Evolutionary conservation across 2,113 vertebrate genomes (phyloP), one percentile per base, ranked within the genome.

Genomic region (Phycodurus eques): DNA sequence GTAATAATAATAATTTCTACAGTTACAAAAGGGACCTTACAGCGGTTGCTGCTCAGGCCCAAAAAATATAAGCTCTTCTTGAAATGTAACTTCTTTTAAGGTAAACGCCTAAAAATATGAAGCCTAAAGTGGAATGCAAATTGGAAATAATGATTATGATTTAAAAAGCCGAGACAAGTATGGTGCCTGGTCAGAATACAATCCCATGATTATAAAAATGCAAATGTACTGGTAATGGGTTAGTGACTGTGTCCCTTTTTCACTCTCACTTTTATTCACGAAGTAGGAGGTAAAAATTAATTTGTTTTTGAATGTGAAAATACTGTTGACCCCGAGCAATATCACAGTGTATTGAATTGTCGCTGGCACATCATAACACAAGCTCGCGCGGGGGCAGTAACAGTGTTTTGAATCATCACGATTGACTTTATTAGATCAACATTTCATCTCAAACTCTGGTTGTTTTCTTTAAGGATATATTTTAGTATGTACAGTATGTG

Each of bases 281-380:
- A 39, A 6, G 60, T 65, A 80, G 65, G 64, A 44, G 70, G 54
- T 33, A 43, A 79, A 71, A 75, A 81, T 78, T 83, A 69, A 83
- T 84, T 87, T 82, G 60, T 51, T 73, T 81, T 79, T 76, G 59
- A 76, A 85, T 84, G 77, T 79, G 67, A 84, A 80, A 86, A 81
- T 72, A 71, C 62, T 79, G 67, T 74, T 12, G 47, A 83, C 82
- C 78, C 85, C 53, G 51, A 80, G 63, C 82, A 86, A 81, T 83
- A 83, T 82, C 47, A 73, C 75, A 54, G 44, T 59, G 66, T 68
- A 56, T 31, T 31, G 56, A 66, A 57, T 39, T 76, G 70, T 73
- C 44, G 46, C 47, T 68, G 62, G 31, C 77, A 85, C 77, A 83
- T 81, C 84, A 82, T 71, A 83, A 87, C 65, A 60, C 56, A 11